Percentiles rank a stretch among this genome's conserved stretches.
These are phyloP conservation scores for Tokudaia tokunoshimensis DNA, from an alignment of 2,797 vertebrate genomes.

Conservation along the genomic window DNA sequence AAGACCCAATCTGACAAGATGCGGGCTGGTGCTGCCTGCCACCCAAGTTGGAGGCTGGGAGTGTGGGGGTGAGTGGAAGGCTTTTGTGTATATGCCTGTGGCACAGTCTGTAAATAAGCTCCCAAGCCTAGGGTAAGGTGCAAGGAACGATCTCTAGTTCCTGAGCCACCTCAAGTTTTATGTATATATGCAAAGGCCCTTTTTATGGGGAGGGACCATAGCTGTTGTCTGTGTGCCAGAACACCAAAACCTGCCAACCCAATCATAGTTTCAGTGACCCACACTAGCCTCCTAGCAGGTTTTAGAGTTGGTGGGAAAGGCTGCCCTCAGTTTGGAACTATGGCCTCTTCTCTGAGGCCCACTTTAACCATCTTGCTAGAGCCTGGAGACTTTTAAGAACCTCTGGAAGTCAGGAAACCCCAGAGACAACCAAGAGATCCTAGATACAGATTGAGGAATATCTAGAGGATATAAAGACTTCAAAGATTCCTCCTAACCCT, in stretches of 20 bases:
- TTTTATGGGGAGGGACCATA: background rate
- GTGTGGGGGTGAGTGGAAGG: conserved; percentile 51
- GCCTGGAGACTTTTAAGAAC: background rate
- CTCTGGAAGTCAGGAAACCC: conserved; percentile 17
- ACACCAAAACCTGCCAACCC: background rate
- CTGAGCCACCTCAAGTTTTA: background rate
- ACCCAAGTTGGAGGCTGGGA: conserved; percentile 7
- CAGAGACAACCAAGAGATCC: background rate
- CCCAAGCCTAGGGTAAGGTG: background rate
- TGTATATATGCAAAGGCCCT: background rate
- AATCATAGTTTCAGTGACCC: background rate
- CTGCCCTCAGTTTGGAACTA: background rate
- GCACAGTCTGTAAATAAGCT: background rate
- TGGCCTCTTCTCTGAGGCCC: background rate
- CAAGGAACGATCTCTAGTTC: background rate
- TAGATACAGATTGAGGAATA: background rate
- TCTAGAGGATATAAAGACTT: background rate
- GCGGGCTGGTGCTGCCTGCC: background rate
- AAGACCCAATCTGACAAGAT: conserved; percentile 64
- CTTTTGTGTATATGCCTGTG: background rate
- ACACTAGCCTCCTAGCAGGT: background rate
- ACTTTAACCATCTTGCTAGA: background rate
- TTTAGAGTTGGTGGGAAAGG: background rate
- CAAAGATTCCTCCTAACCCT: background rate
- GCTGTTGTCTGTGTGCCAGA: background rate